These are phyloP conservation scores for Oreochromis mossambicus DNA, from an alignment of 2,797 vertebrate species.

Conservation along the genomic window DNA sequence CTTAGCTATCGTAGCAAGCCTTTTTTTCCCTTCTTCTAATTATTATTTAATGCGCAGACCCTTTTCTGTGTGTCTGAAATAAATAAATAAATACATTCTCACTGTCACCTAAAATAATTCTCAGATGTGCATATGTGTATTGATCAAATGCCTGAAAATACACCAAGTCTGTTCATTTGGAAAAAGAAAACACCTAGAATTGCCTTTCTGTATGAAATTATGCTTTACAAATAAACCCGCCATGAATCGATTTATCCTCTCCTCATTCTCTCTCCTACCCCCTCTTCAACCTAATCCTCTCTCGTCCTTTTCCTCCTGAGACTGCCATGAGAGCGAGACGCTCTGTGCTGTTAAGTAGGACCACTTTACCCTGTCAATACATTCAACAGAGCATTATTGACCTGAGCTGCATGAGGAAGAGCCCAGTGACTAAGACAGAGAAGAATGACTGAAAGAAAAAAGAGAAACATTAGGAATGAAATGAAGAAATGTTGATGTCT, in stretches of 20 bases:
- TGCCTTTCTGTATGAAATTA: not conserved
- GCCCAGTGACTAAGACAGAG: not conserved
- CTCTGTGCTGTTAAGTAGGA: conserved; percentile 66
- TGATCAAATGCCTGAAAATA: not conserved
- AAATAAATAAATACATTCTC: not conserved
- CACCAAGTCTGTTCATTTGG: not conserved
- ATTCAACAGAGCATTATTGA: conserved; percentile 71
- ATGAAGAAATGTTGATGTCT: not conserved
- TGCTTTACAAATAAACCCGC: not conserved
- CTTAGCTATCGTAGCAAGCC: accelerated
- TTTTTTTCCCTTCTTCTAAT: not conserved
- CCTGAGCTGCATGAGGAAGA: conserved; percentile 29
- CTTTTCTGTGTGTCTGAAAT: not conserved
- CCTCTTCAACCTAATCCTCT: not conserved
- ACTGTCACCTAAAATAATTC: not conserved
- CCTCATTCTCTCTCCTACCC: not conserved
- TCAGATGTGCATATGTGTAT: not conserved
- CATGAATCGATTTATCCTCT: not conserved
- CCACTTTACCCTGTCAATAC: conserved; percentile 79
- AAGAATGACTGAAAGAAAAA: not conserved
- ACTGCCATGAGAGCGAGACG: conserved; percentile 43
- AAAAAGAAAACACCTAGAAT: not conserved
- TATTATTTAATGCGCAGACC: accelerated
- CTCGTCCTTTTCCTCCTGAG: conserved; percentile 44
- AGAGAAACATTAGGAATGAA: not conserved